These are phyloP conservation scores for Apis cerana DNA, from an alignment of 1,140 invertebrate species.

Conservation along the genomic window DNA sequence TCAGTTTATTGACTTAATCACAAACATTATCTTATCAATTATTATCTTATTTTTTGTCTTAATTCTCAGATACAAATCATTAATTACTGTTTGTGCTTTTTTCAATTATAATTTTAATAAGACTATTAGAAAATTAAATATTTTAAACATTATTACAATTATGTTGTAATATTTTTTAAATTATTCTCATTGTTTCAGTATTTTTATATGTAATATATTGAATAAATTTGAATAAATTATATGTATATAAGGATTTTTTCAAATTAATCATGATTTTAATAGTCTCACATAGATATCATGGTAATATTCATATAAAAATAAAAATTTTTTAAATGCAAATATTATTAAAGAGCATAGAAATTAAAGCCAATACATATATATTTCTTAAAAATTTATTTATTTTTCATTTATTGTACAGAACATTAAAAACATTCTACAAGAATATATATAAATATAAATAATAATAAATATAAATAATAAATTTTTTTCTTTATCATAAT, in stretches of 20 bases:
- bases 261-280: background rate
- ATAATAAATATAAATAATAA: background rate
- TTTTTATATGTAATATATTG: background rate
- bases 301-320: background rate
- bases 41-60: slow-evolving; percentile 1
- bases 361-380: too few relatives aligned
- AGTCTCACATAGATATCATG: background rate
- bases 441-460: background rate
- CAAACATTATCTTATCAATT: background rate
- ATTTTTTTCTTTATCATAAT: background rate
- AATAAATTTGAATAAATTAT: background rate
- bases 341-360: background rate
- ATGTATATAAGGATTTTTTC: background rate
- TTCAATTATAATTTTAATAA: background rate
- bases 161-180: background rate
- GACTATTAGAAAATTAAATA: background rate
- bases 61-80: background rate
- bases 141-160: background rate
- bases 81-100: background rate
- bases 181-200: background rate
- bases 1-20: background rate
- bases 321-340: background rate
- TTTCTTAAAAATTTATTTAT: background rate
- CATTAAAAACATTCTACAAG: background rate
- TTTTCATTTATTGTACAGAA: background rate